Conservation (phyloP, 2,888 invertebrate genomes). For the Lasioglossum oenotherae region DNA sequence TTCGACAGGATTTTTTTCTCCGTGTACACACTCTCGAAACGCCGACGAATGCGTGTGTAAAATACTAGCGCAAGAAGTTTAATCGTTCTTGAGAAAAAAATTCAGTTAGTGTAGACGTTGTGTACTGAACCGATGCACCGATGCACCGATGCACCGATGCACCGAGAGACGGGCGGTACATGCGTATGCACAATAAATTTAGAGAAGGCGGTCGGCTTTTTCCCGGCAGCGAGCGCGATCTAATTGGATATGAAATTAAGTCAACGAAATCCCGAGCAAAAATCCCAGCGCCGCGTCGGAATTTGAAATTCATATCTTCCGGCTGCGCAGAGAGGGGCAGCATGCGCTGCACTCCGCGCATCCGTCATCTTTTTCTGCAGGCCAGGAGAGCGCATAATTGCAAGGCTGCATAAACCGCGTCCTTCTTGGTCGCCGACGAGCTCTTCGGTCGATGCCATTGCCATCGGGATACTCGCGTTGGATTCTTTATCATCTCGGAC, state of each 20-base stretch:
- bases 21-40: neutral
- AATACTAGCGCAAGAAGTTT: neutral
- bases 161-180: neutral
- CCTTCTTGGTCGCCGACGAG: conserved; percentile 38
- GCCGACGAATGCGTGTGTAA: neutral
- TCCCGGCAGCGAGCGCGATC: conserved; percentile 68
- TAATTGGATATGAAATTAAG: conserved; percentile 83
- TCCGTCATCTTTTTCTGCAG: conserved; percentile 80
- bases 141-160: neutral
- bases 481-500: conserved; percentile 10
- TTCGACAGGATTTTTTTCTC: too few relatives aligned
- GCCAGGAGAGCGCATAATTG: conserved; percentile 75
- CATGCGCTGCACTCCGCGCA: conserved; percentile 69
- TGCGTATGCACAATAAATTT: conserved; percentile 27
- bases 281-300: conserved; percentile 72
- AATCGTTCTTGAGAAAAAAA: neutral
- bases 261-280: conserved; percentile 81
- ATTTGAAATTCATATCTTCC: conserved; percentile 82
- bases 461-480: conserved; percentile 1
- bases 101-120: neutral
- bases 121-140: neutral
- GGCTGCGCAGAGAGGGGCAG: conserved; percentile 67
- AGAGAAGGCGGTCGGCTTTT: conserved; percentile 47
- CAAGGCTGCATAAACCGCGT: conserved; percentile 68
- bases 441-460: conserved; percentile 38